phyloP scores from a whole-genome alignment of 2,797 vertebrate genomes.

The Chiloscyllium punctatum region DNA sequence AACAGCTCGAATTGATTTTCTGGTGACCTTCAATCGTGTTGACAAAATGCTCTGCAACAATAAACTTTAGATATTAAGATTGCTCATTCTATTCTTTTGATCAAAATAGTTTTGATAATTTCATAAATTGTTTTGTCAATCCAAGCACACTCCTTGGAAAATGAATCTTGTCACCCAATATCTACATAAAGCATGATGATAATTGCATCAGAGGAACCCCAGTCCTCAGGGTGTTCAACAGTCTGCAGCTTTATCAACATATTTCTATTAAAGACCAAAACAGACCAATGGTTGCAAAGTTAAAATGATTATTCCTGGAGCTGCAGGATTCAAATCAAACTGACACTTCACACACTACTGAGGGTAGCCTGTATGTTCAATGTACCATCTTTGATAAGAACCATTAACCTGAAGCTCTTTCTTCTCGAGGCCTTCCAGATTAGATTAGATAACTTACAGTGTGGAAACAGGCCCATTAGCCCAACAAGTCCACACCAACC shows the following conservation, averaged over 20 bases:
- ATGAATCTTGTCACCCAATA: background rate
- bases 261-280: background rate
- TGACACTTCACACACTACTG: background rate
- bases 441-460: no score
- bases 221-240: background rate
- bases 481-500: no score
- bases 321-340: background rate
- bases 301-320: background rate
- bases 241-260: background rate
- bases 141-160: background rate
- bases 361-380: background rate
- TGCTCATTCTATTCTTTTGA: background rate
- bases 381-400: background rate
- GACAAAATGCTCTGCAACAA: background rate
- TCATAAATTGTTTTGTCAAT: background rate
- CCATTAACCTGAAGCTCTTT: background rate
- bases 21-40: background rate
- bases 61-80: background rate
- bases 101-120: background rate
- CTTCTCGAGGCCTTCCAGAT: background rate
- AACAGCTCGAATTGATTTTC: conserved; percentile 8
- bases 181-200: no score
- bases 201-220: background rate
- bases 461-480: no score
- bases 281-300: background rate